phyloP scores from a whole-genome alignment of 2,797 vertebrate genomes.

The Lutjanus argentimaculatus region DNA sequence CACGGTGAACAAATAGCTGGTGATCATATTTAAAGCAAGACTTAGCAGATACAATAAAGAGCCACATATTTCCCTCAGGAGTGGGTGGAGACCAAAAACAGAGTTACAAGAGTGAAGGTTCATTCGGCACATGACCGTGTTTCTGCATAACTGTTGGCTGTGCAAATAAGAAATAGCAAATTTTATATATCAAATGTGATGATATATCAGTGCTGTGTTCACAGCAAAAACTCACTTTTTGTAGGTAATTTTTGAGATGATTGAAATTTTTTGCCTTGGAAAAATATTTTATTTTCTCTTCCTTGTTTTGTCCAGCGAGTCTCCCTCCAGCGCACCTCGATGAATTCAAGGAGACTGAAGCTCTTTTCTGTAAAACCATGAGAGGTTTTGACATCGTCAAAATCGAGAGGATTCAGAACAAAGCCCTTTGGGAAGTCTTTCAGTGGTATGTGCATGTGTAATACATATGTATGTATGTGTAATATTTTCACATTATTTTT shows the following conservation, averaged over 20 bases:
- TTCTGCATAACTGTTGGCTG: neutral
- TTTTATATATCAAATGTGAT: neutral
- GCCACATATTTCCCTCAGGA: too few species aligned
- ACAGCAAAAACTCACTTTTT: neutral
- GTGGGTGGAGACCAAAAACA: neutral
- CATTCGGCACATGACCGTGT: neutral
- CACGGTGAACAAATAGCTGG: too few species aligned
- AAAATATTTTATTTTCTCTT: neutral
- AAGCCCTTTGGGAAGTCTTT: slow-evolving; percentile 89
- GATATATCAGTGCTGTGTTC: neutral
- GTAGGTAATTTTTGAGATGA: neutral
- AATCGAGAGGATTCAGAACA: slow-evolving; percentile 87
- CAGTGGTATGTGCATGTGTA: slow-evolving; percentile 85
- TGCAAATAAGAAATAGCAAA: neutral
- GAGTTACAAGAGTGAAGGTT: neutral
- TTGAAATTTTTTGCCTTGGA: neutral
- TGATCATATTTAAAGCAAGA: too few species aligned
- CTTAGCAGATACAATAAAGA: too few species aligned
- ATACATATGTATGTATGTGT: too few species aligned
- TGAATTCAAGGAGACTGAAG: slow-evolving; percentile 83
- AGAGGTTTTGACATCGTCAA: slow-evolving; percentile 72
- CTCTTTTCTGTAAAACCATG: slow-evolving; percentile 88
- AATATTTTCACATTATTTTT: neutral
- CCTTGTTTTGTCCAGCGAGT: slow-evolving; percentile 66
- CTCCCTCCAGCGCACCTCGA: slow-evolving; percentile 47